A percentile compares a stretch with the other conserved stretches of the same genome.
phyloP scores from a whole-genome alignment of 2,113 vertebrate species.

The Ptyas mucosa region DNA sequence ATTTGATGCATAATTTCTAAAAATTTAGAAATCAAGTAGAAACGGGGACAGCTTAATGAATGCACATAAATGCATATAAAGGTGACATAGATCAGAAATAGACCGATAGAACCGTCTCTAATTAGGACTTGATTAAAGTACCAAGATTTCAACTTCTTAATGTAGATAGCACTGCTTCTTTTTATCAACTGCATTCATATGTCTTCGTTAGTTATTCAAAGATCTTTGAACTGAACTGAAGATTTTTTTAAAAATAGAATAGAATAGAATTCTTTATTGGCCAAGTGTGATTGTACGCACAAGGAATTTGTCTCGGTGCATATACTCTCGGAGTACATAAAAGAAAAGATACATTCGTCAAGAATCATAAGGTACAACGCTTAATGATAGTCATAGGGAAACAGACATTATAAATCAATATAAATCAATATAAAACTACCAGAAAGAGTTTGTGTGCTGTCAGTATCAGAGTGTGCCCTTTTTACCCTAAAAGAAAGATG shows the following conservation, averaged over 20 bases:
- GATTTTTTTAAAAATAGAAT: not conserved
- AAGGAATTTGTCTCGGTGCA: too few species aligned
- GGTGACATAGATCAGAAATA: not conserved
- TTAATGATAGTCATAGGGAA: too few species aligned
- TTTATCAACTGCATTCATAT: not conserved
- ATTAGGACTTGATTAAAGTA: not conserved
- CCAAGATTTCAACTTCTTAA: not conserved
- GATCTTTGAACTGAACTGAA: not conserved
- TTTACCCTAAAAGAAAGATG: not conserved
- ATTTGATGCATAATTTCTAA: not conserved
- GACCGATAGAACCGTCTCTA: not conserved
- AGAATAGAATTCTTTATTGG: too few species aligned
- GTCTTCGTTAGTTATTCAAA: not conserved
- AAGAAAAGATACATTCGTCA: too few species aligned
- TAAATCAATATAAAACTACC: not conserved
- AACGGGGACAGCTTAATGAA: not conserved
- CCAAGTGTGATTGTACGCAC: too few species aligned
- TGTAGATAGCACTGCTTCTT: not conserved
- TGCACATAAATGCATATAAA: not conserved
- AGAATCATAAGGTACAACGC: too few species aligned
- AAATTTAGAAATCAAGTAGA: not conserved
- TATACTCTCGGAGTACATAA: too few species aligned
- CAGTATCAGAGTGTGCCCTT: not conserved
- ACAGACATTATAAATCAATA: too few species aligned
- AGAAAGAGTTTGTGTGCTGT: constrained; percentile 41